phyloP scores from a whole-genome alignment of 2,888 invertebrate species.

The Eumerus sabulonum region DNA sequence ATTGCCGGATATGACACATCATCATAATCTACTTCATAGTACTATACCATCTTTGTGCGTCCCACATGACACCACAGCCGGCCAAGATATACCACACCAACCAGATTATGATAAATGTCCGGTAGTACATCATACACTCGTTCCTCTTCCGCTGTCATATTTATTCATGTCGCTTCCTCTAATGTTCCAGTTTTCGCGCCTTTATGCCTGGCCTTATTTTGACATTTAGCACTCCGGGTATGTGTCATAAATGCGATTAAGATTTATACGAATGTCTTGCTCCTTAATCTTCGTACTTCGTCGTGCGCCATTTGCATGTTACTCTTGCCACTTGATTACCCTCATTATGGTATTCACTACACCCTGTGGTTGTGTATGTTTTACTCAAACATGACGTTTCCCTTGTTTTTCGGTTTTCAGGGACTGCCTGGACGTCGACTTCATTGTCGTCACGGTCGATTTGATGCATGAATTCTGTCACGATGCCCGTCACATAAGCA shows the following conservation, averaged over 20 bases:
- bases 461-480: constrained; percentile 54
- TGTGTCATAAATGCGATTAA: constrained; percentile 62
- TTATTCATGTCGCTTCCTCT: constrained; percentile 53
- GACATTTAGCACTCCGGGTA: constrained; percentile 55
- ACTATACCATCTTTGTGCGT: not conserved
- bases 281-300: constrained; percentile 61
- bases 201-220: constrained; percentile 58
- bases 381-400: constrained; percentile 29
- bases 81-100: constrained; percentile 7
- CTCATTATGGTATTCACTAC: constrained; percentile 26
- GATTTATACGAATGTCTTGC: constrained; percentile 59
- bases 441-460: constrained; percentile 46
- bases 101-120: constrained; percentile 56
- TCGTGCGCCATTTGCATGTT: constrained; percentile 65
- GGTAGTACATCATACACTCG: constrained; percentile 40
- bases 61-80: constrained; percentile 7
- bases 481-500: constrained; percentile 32
- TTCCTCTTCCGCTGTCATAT: constrained; percentile 45
- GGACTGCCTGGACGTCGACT: constrained; percentile 23
- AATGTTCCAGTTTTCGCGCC: constrained; percentile 14
- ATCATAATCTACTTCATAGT: constrained; percentile 16
- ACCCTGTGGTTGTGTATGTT: not conserved
- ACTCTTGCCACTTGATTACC: constrained; percentile 63
- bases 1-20: constrained; percentile 20
- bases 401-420: constrained; percentile 9